Conservation (phyloP, 2,113 vertebrate genomes). For the Ceuthmochares aereus region DNA sequence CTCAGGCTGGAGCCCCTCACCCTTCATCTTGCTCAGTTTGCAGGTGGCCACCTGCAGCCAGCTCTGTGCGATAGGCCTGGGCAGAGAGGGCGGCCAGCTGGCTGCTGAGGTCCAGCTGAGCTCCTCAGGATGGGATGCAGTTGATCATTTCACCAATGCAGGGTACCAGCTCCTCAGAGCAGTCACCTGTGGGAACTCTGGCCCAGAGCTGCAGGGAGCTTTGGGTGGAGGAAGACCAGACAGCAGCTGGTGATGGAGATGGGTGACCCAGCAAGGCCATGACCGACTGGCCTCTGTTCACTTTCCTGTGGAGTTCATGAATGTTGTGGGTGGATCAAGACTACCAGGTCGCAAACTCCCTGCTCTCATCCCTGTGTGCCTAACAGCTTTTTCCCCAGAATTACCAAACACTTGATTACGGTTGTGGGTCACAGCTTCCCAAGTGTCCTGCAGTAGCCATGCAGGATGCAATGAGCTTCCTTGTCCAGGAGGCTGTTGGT, state of each 20-base stretch:
- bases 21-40: fast-evolving
- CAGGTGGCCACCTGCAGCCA: background rate
- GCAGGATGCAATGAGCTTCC: background rate
- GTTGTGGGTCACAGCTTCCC: background rate
- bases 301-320: background rate
- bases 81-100: background rate
- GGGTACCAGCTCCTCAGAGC: background rate
- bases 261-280: background rate
- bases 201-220: background rate
- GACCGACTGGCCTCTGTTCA: background rate
- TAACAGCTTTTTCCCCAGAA: background rate
- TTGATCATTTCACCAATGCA: fast-evolving
- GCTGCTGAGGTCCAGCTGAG: background rate
- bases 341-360: background rate
- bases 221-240: background rate
- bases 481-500: background rate
- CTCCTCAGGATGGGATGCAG: background rate
- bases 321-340: background rate
- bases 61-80: fast-evolving
- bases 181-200: background rate
- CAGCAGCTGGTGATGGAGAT: background rate
- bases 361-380: background rate
- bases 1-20: background rate
- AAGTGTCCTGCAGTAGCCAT: fast-evolving
- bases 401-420: background rate